Evolutionary conservation across 2,888 invertebrate species (phyloP).

Genomic region (Sarcophaga variegata): DNA sequence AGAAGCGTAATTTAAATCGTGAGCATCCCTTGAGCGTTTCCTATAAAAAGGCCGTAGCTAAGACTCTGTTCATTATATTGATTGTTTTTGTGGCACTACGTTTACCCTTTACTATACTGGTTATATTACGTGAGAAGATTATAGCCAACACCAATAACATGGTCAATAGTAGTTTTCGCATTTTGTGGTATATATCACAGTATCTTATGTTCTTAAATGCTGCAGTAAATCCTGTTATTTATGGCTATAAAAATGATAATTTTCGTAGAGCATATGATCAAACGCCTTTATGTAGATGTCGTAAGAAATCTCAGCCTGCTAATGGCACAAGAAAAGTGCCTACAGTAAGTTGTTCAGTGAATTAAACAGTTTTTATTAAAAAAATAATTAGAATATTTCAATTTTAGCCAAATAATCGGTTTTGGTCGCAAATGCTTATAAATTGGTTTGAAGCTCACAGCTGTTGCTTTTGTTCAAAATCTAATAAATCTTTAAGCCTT

Average conservation of each 20-base stretch:
- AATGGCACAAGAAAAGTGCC: not conserved
- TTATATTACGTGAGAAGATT: constrained; percentile 84
- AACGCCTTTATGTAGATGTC: constrained; percentile 82
- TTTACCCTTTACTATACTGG: constrained; percentile 88
- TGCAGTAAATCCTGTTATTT: constrained; percentile 89
- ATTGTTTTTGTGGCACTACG: constrained; percentile 87
- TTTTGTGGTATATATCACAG: constrained; percentile 87
- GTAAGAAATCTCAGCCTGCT: constrained; percentile 61
- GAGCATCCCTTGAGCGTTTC: constrained; percentile 85
- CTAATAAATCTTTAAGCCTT: not conserved
- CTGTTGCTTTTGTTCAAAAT: constrained; percentile 36
- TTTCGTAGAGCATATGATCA: constrained; percentile 86
- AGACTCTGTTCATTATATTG: constrained; percentile 87
- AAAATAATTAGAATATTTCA: constrained; percentile 2
- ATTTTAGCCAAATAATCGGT: constrained; percentile 22
- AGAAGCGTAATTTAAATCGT: constrained; percentile 84
- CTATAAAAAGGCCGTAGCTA: constrained; percentile 87
- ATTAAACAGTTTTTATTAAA: not conserved
- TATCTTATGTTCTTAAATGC: constrained; percentile 88
- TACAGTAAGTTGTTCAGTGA: constrained; percentile 10
- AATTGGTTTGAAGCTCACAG: constrained; percentile 15
- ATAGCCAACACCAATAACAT: constrained; percentile 69
- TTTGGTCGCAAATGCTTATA: constrained; percentile 8
- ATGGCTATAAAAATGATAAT: constrained; percentile 88
- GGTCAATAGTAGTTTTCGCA: constrained; percentile 83